Percentiles rank a stretch among this genome's conserved stretches.
Evolutionary conservation across 2,888 invertebrate species (phyloP).

Genomic region (Sarcophaga subvicina): DNA sequence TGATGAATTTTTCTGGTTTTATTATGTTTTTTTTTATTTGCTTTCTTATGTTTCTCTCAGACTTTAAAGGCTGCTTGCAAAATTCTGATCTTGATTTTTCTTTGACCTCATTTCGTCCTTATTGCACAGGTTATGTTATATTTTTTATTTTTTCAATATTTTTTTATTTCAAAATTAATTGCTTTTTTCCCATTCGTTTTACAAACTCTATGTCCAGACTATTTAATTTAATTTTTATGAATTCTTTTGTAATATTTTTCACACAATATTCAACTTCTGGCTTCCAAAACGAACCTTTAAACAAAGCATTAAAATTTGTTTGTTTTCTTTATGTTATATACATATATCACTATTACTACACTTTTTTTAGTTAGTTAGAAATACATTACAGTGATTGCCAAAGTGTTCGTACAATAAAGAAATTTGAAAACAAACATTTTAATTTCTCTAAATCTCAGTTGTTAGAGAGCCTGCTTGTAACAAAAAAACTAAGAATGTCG

Average conservation of each 20-base stretch:
- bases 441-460: too few species aligned
- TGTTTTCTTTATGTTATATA: not conserved
- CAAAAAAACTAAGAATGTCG: too few species aligned
- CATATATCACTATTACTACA: too few species aligned
- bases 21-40: not conserved
- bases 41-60: not conserved
- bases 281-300: not conserved
- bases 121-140: constrained; percentile 27
- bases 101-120: not conserved
- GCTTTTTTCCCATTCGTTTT: not conserved
- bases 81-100: too few species aligned
- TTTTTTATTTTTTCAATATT: constrained; percentile 55
- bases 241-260: not conserved
- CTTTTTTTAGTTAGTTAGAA: too few species aligned
- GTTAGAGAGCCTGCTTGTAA: too few species aligned
- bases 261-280: constrained; percentile 5
- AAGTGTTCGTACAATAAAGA: too few species aligned
- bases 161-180: not conserved
- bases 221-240: not conserved
- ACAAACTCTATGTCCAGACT: constrained; percentile 8
- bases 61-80: not conserved
- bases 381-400: too few species aligned
- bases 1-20: constrained; percentile 14
- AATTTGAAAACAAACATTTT: too few species aligned
- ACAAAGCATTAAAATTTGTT: not conserved